Evolutionary conservation across 2,888 invertebrate genomes (phyloP), one percentile per base, ranked within the genome.

Genomic region (Empis stercorea): DNA sequence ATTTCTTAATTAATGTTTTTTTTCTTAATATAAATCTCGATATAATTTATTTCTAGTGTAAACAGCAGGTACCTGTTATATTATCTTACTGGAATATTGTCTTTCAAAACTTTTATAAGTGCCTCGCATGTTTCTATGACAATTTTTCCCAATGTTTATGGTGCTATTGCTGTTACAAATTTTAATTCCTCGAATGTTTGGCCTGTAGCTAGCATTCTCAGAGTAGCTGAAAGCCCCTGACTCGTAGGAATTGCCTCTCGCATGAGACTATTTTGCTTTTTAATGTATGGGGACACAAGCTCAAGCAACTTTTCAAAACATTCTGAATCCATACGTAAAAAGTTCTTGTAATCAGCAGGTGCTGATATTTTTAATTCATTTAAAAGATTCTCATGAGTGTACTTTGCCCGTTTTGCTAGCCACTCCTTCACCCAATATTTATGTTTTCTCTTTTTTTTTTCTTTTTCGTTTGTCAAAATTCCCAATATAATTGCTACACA

Each of bases 41-140:
- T 15, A 15, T 37, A 16, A 16, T 16, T 16, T n/a, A n/a, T n/a
- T n/a, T n/a, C n/a, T 10, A 16, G 15, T 16, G 4, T 14, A 15
- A 37, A 37, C 15, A 16, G 9, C 16, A 37, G 2, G 30, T 20
- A 10, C 45, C 27, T 14, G 20, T 17, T 32, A 15, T 27, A 40
- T 27, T 45, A 38, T 44, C 27, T 47, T 37, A 44, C 44, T 39
- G 43, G 23, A 36, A 47, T 47, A 30, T 44, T 23, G 17, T 41
- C 14, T 38, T 45, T 48, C 37, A 44, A 44, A 11, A 30, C 36
- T 17, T 34, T 41, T 14, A 30, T 44, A 30, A 48, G 44, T 34
- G 44, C 41, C 39, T 6, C 23, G 32, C 48, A 48, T 20, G 48
- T 48, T 44, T 44, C 44, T 39, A 47, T 43, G 20, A 47, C 43